Base-by-base conservation (phyloP, 1,140 invertebrate species). In the Leptoteleia sp. region DNA sequence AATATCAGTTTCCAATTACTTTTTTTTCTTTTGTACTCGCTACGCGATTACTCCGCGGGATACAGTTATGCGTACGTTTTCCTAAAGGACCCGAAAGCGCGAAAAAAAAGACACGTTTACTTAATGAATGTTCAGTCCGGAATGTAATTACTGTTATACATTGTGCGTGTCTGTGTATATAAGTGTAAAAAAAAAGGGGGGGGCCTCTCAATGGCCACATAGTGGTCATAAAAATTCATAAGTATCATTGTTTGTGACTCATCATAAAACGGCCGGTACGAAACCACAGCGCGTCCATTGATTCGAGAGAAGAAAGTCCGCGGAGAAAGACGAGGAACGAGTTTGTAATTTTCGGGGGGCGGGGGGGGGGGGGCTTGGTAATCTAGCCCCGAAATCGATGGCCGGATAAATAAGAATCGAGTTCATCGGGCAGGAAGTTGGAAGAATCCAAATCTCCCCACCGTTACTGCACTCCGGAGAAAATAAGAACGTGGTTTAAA, bases 341-440 rank as follows among this genome's bases (percentile, higher is more conserved):
- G 37, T 0, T 0, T 3, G 12, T 45, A 54, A 45, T 67, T 54
- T 55, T 15, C 13, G 27, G 12, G n/a, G n/a, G n/a, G n/a, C n/a
- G n/a, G n/a, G n/a, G n/a, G n/a, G n/a, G n/a, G n/a, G n/a, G n/a
- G n/a, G n/a, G n/a, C n/a, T 35, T 43, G 48, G 70, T 70, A 45
- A 52, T 55, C 61, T 65, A 38, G 13, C n/a, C n/a, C 47, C 61
- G 54, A 67, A 67, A 75, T 70, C 64, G 64, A 68, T 57, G 57
- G 22, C 31, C 16, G 57, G 64, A 64, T 62, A 61, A 68, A 70
- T 68, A n/a, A n/a, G n/a, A 62, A 70, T 76, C 27, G 64, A 68
- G 62, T 68, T 62, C 48, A 62, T 25, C 52, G 50, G 59, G 52
- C n/a, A n/a, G n/a, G n/a, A n/a, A n/a, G n/a, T n/a, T n/a, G n/a